Percentiles rank a stretch among this genome's conserved stretches.
phyloP scores from a whole-genome alignment of 2,113 vertebrate genomes.

The Calyptomena viridis region DNA sequence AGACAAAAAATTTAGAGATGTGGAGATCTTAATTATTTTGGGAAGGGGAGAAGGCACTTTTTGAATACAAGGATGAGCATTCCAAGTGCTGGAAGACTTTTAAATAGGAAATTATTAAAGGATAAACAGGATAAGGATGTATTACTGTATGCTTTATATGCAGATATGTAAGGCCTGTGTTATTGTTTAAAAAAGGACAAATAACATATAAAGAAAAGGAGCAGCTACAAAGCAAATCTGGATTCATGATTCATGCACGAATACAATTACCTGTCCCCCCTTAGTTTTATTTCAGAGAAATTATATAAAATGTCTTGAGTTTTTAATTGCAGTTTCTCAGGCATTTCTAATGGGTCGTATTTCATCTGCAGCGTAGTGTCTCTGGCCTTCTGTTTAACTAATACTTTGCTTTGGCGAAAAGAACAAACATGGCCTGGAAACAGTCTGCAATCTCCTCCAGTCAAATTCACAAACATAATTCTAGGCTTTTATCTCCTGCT shows the following conservation, averaged over 20 bases:
- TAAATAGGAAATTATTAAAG: not conserved
- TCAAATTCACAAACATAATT: not conserved
- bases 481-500: not conserved
- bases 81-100: not conserved
- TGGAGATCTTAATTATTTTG: not conserved
- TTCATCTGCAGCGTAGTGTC: not conserved
- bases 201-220: not conserved
- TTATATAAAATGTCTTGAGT: not conserved
- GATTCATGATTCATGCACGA: not conserved
- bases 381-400: conserved; percentile 1
- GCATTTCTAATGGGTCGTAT: not conserved
- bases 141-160: not conserved
- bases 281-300: not conserved
- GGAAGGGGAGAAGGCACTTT: not conserved
- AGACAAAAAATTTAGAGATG: not conserved
- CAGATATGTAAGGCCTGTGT: not conserved
- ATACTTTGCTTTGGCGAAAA: not conserved
- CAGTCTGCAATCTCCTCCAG: not conserved
- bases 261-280: not conserved
- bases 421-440: conserved; percentile 1
- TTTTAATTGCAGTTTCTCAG: not conserved
- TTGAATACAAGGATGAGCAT: not conserved
- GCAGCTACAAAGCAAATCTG: not conserved
- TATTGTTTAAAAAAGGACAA: not conserved
- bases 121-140: not conserved